Conservation (phyloP, 2,888 invertebrate genomes). For the Parochlus steinenii region DNA sequence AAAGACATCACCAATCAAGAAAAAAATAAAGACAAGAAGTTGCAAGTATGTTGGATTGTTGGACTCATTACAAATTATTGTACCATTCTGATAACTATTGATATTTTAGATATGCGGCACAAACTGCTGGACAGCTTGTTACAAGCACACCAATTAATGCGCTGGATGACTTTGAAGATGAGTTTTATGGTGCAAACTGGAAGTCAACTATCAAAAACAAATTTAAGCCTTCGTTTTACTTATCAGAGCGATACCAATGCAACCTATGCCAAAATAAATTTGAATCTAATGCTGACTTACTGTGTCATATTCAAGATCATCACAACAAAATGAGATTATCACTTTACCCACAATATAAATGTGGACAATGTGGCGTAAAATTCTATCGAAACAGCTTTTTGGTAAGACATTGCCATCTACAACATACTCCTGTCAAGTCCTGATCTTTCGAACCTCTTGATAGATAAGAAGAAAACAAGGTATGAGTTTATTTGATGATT, state of each 20-base stretch:
- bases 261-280: slow-evolving; percentile 14
- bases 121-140: slow-evolving; percentile 11
- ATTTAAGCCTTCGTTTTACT: slow-evolving; percentile 12
- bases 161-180: slow-evolving; percentile 5
- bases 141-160: slow-evolving; percentile 16
- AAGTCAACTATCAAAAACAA: slow-evolving; percentile 4
- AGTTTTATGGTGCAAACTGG: background rate
- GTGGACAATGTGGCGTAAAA: slow-evolving; percentile 14
- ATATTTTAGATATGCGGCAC: slow-evolving; percentile 6
- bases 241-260: slow-evolving; percentile 15
- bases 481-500: background rate
- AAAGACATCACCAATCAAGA: slow-evolving; percentile 2
- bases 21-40: slow-evolving; percentile 8
- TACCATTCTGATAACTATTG: too few relatives aligned
- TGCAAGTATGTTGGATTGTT: too few relatives aligned
- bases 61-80: too few relatives aligned
- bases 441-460: slow-evolving; percentile 20
- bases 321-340: slow-evolving; percentile 12
- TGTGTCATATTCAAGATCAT: slow-evolving; percentile 13
- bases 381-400: slow-evolving; percentile 15
- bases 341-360: slow-evolving; percentile 14
- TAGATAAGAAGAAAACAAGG: background rate
- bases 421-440: slow-evolving; percentile 11
- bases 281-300: slow-evolving; percentile 14
- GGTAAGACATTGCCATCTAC: slow-evolving; percentile 13